Percentiles rank a stretch among this genome's conserved stretches.
Conservation (phyloP, 1,140 invertebrate species). For the Hydropsyche tenuis region DNA sequence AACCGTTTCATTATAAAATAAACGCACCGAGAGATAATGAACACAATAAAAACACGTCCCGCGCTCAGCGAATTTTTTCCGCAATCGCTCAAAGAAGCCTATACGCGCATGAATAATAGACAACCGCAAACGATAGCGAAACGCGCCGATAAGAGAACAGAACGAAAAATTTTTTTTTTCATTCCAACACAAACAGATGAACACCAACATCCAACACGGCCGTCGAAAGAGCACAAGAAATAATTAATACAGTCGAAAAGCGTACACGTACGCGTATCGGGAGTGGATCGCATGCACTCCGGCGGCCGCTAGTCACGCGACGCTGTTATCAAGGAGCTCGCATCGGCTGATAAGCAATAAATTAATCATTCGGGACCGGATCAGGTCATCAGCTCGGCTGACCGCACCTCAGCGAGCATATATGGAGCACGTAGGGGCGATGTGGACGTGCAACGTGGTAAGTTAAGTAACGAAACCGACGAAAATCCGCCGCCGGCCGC, state of each 20-base stretch:
- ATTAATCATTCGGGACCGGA: constrained; percentile 38
- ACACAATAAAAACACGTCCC: background rate
- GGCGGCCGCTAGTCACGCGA: constrained; percentile 31
- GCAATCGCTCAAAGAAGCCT: background rate
- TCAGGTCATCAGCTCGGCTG: constrained; percentile 14
- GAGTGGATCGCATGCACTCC: background rate
- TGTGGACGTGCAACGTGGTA: too few relatives aligned
- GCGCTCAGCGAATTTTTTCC: background rate
- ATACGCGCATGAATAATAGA: constrained; percentile 25
- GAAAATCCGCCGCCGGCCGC: too few relatives aligned
- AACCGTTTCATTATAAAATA: background rate
- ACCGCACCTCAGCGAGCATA: background rate
- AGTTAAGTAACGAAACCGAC: too few relatives aligned
- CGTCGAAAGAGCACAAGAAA: too few relatives aligned
- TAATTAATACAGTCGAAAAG: too few relatives aligned
- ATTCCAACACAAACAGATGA: too few relatives aligned
- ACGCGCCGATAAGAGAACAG: background rate
- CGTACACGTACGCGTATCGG: too few relatives aligned
- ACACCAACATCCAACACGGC: background rate
- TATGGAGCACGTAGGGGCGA: too few relatives aligned
- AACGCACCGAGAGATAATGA: background rate
- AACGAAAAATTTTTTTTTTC: too few relatives aligned
- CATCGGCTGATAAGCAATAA: constrained; percentile 42
- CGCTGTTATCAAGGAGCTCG: constrained; percentile 34
- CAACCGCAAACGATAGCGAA: constrained; percentile 26